Evolutionary conservation across 2,113 vertebrate genomes (phyloP).

Genomic region (Sterrhoptilus dennistouni): DNA sequence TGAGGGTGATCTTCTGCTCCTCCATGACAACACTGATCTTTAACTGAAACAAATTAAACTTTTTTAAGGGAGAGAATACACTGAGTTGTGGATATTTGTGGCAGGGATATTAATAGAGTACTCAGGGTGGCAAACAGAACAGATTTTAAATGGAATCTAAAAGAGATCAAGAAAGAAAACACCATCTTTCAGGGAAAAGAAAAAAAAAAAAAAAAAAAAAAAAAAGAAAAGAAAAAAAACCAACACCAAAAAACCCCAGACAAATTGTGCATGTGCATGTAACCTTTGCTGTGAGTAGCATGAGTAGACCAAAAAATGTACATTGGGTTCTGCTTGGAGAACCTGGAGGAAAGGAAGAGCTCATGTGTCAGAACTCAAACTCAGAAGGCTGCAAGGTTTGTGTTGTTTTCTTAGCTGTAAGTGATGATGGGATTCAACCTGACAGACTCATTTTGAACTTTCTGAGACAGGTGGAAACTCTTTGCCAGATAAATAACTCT

Average conservation of each 20-base stretch:
- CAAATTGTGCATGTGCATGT: fast-evolving
- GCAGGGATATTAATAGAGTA: not conserved
- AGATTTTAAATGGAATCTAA: not conserved
- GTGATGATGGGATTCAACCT: not conserved
- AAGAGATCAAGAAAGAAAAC: not conserved
- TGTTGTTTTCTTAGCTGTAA: not conserved
- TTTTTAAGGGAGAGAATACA: not conserved
- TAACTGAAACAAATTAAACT: conserved; percentile 1
- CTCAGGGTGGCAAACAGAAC: not conserved
- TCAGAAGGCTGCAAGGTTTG: no score
- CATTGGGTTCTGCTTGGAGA: not conserved
- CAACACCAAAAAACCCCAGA: not conserved
- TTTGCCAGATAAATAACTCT: not conserved
- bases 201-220: not conserved
- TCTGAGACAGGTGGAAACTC: not conserved
- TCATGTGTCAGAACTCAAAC: not conserved
- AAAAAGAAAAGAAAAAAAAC: no score
- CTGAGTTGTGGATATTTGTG: not conserved
- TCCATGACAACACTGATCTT: not conserved
- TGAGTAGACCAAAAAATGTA: fast-evolving
- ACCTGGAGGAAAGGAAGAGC: not conserved
- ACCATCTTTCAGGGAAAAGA: not conserved
- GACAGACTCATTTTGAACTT: not conserved
- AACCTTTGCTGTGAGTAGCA: not conserved
- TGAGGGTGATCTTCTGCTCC: not conserved